A percentile compares a stretch with the other conserved stretches of the same genome.
Conservation (phyloP, 2,797 vertebrate species). For the Danio jaintianensis region DNA sequence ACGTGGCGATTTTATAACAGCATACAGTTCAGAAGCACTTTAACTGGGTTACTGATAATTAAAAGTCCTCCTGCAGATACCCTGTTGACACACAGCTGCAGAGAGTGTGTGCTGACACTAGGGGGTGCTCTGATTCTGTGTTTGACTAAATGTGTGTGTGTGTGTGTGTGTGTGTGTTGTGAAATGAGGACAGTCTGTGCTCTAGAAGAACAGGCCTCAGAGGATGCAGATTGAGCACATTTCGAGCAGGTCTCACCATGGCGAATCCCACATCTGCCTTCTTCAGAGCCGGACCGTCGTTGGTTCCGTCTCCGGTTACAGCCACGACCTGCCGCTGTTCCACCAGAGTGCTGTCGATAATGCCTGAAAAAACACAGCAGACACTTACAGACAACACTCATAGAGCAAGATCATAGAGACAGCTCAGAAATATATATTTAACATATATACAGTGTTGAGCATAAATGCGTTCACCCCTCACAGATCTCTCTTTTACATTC, state of each 20-base stretch:
- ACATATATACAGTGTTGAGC: too few species aligned
- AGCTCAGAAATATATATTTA: too few species aligned
- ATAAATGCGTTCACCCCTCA: too few species aligned
- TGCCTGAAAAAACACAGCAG: slow-evolving; percentile 79
- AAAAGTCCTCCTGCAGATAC: too few species aligned
- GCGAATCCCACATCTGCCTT: slow-evolving; percentile 98
- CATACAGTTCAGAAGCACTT: too few species aligned
- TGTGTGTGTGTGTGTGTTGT: slow-evolving; percentile 33
- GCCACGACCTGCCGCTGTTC: slow-evolving; percentile 98
- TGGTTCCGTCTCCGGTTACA: slow-evolving; percentile 97
- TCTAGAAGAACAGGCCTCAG: slow-evolving; percentile 21
- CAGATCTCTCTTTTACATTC: too few species aligned
- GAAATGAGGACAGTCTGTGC: slow-evolving; percentile 55
- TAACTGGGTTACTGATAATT: too few species aligned
- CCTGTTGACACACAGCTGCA: too few species aligned
- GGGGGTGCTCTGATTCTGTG: slow-evolving; percentile 44
- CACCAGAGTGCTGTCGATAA: slow-evolving; percentile 94
- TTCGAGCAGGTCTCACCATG: slow-evolving; percentile 83
- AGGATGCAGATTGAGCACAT: slow-evolving; percentile 1
- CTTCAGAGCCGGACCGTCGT: slow-evolving; percentile 96
- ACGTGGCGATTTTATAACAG: too few species aligned
- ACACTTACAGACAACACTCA: background rate
- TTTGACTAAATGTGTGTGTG: background rate
- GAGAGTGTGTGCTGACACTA: slow-evolving; percentile 24
- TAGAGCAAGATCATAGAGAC: too few species aligned